phyloP scores from a whole-genome alignment of 2,888 invertebrate species.

The Daptonema setosum region DNA sequence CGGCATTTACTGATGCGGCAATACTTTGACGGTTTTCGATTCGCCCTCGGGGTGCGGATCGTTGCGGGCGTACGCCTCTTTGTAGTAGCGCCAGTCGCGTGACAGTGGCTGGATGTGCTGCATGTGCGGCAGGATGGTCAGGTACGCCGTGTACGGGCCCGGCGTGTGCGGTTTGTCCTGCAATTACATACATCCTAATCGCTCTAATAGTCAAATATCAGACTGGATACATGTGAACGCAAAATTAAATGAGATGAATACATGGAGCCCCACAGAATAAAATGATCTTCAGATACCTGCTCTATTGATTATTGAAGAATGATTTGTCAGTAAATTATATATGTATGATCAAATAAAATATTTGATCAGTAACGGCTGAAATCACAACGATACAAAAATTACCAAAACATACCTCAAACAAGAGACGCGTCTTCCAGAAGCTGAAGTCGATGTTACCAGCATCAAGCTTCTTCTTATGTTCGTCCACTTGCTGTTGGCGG shows the following conservation, averaged over 20 bases:
- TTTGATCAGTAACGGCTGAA: too few species aligned
- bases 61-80: constrained; percentile 10
- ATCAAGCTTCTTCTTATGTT: constrained; percentile 16
- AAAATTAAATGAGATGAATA: not conserved
- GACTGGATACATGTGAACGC: not conserved
- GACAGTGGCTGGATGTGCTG: constrained; percentile 24
- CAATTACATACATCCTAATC: not conserved
- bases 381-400: too few species aligned
- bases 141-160: not conserved
- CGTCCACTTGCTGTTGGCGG: constrained; percentile 13
- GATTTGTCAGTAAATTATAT: too few species aligned
- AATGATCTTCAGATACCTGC: too few species aligned
- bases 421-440: constrained; percentile 25
- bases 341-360: too few species aligned
- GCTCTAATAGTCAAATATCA: not conserved
- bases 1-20: not conserved
- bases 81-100: constrained; percentile 26
- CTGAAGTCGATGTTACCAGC: constrained; percentile 21
- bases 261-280: too few species aligned
- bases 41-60: not conserved
- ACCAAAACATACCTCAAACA: not conserved
- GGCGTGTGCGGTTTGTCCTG: not conserved
- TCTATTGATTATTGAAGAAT: too few species aligned
- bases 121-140: constrained; percentile 9
- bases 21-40: not conserved